Conservation (phyloP, 2,113 vertebrate species). For the Oxyura jamaicensis region DNA sequence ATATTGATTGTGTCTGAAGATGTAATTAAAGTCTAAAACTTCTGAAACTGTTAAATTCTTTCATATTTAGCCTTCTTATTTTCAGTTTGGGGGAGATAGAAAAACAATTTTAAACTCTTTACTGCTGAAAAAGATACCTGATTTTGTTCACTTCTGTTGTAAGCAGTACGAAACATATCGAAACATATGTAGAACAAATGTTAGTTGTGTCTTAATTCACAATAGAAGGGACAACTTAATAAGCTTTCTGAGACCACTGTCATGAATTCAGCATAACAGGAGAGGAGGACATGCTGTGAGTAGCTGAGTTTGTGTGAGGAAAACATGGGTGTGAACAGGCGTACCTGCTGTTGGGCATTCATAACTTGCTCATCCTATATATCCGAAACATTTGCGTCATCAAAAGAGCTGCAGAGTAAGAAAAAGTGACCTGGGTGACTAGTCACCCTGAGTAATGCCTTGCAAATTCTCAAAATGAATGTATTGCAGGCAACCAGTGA, state of each 20-base stretch:
- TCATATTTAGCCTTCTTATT: not conserved
- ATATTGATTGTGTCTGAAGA: not conserved
- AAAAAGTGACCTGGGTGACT: not conserved
- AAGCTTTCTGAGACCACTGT: not conserved
- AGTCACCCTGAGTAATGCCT: not conserved
- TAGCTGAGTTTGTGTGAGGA: not conserved
- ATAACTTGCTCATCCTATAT: not conserved
- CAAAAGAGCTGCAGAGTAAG: not conserved
- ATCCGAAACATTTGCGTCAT: not conserved
- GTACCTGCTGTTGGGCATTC: not conserved
- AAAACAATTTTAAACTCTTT: not conserved
- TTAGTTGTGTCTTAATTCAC: not conserved
- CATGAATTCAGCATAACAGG: not conserved
- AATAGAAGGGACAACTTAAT: not conserved
- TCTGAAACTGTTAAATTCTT: not conserved
- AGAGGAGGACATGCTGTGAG: not conserved
- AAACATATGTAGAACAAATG: not conserved
- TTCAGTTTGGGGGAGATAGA: not conserved
- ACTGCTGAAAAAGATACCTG: not conserved
- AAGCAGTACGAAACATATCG: not conserved
- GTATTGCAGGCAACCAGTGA: not conserved
- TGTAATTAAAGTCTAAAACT: not conserved
- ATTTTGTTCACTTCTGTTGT: not conserved
- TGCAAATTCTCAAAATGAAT: not conserved
- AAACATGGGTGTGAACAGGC: not conserved